A percentile compares a stretch with the other conserved stretches of the same genome.
Conservation (phyloP, 2,113 vertebrate species). For the Heterotis niloticus region DNA sequence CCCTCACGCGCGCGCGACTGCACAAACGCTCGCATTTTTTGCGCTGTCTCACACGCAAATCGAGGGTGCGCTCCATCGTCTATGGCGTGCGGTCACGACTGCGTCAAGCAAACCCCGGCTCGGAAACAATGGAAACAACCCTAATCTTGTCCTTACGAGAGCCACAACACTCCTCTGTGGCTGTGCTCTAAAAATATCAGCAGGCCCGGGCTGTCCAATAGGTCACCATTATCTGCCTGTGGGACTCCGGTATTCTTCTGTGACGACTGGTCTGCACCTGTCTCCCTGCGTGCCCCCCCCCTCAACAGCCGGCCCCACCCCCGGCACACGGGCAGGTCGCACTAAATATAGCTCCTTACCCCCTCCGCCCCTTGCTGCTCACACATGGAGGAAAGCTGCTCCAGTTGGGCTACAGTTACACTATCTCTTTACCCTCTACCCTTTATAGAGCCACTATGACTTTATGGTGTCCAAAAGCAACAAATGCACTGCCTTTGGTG, state of each 20-base stretch:
- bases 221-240: slow-evolving; percentile 57
- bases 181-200: slow-evolving; percentile 52
- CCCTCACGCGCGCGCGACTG: not conserved
- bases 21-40: not conserved
- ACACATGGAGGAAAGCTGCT: slow-evolving; percentile 33
- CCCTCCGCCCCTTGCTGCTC: slow-evolving; percentile 26
- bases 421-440: slow-evolving; percentile 43
- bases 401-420: slow-evolving; percentile 40
- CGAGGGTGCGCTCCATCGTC: not conserved
- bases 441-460: slow-evolving; percentile 61
- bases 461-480: slow-evolving; percentile 51
- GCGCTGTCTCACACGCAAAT: not conserved
- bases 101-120: not conserved
- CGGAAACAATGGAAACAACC: slow-evolving; percentile 1
- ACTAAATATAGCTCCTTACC: slow-evolving; percentile 59
- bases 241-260: slow-evolving; percentile 58
- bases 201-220: slow-evolving; percentile 50
- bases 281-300: slow-evolving; percentile 48
- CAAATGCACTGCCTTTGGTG: slow-evolving; percentile 50
- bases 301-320: no score
- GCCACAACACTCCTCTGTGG: slow-evolving; percentile 17
- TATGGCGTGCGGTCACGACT: not conserved
- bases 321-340: slow-evolving; percentile 56
- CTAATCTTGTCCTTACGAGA: slow-evolving; percentile 21
- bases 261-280: slow-evolving; percentile 66